Conservation (phyloP, 2,797 vertebrate species). For the Spheniscus humboldti region DNA sequence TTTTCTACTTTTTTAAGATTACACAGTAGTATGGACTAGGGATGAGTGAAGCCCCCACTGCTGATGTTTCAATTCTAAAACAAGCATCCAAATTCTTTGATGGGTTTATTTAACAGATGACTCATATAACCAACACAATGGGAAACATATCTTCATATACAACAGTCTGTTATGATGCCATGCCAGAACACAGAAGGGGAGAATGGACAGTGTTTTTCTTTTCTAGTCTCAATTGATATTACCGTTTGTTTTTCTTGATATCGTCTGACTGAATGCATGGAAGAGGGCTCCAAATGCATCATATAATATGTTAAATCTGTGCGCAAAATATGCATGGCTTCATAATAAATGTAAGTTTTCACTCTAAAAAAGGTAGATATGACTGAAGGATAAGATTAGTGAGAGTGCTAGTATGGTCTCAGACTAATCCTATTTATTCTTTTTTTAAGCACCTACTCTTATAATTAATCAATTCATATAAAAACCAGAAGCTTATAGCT, state of each 20-base stretch:
- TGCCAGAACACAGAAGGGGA: neutral
- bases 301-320: neutral
- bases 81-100: conserved; percentile 3
- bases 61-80: neutral
- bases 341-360: neutral
- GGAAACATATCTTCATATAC: neutral
- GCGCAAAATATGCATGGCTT: neutral
- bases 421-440: neutral
- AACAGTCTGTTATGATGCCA: neutral
- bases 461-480: neutral
- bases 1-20: conserved; percentile 29
- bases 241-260: neutral
- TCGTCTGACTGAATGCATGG: neutral
- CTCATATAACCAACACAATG: neutral
- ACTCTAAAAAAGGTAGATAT: neutral
- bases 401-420: neutral
- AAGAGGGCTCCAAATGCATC: neutral
- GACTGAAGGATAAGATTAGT: neutral
- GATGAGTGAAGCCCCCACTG: conserved; percentile 2
- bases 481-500: neutral
- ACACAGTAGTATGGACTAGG: neutral
- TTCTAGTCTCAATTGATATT: neutral
- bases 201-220: neutral
- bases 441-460: neutral
- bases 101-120: neutral